A percentile compares a stretch with the other conserved stretches of the same genome.
phyloP scores from a whole-genome alignment of 1,140 invertebrate species.

The Pararge aegeria region DNA sequence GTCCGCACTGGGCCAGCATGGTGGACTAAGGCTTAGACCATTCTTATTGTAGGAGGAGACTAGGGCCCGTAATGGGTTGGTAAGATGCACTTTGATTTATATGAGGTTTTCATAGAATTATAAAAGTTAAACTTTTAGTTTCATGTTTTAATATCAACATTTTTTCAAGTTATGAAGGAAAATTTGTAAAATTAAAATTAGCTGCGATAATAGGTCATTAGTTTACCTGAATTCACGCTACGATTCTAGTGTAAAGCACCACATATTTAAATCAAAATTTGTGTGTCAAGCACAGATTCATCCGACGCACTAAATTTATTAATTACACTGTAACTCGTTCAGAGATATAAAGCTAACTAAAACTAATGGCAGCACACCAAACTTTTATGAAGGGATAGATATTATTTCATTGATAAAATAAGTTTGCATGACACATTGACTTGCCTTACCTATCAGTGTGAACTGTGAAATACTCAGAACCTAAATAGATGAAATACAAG shows the following conservation, averaged over 20 bases:
- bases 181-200: too few species aligned
- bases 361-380: conserved; percentile 3
- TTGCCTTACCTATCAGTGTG: conserved; percentile 18
- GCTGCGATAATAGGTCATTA: not conserved
- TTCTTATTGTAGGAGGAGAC: too few species aligned
- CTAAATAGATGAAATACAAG: not conserved
- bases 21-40: too few species aligned
- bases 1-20: too few species aligned
- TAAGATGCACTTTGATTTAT: too few species aligned
- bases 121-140: too few species aligned
- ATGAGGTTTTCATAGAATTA: too few species aligned
- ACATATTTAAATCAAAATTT: not conserved
- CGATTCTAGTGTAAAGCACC: not conserved
- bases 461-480: not conserved
- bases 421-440: conserved; percentile 24
- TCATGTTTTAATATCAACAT: not conserved
- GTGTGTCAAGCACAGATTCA: not conserved
- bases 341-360: not conserved
- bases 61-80: too few species aligned
- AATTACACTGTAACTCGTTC: not conserved
- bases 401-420: conserved; percentile 28
- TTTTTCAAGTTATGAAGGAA: not conserved
- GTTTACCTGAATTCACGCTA: not conserved
- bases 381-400: conserved; percentile 22
- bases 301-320: not conserved